Conservation (phyloP, 2,113 vertebrate genomes). For the Megaceryle maxima region DNA sequence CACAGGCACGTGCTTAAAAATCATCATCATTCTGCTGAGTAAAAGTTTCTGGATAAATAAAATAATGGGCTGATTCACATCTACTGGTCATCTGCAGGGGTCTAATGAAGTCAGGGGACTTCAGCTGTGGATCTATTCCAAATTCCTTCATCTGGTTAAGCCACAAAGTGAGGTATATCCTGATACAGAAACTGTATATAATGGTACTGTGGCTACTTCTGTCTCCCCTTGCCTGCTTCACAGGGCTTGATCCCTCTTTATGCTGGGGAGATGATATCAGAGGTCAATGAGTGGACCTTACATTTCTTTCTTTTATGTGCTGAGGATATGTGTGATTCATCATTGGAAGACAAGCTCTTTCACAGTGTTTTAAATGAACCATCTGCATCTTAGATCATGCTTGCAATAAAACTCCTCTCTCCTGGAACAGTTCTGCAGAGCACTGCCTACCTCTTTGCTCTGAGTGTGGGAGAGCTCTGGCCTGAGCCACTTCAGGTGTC, state of each 20-base stretch:
- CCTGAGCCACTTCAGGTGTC: background rate
- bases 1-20: background rate
- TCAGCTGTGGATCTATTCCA: background rate
- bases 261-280: background rate
- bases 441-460: background rate
- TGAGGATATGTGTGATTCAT: background rate
- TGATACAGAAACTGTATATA: background rate
- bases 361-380: background rate
- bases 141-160: background rate
- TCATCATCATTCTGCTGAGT: background rate
- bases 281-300: background rate
- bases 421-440: background rate
- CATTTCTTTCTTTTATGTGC: background rate
- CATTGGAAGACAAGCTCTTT: background rate
- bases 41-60: background rate
- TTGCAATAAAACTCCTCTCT: background rate
- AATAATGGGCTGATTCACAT: background rate
- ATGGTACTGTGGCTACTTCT: background rate
- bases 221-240: background rate
- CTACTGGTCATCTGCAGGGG: background rate
- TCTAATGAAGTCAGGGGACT: background rate
- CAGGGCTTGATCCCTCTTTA: background rate
- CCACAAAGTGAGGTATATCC: background rate
- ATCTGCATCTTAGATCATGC: background rate
- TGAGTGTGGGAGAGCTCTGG: background rate